Percentiles rank a stretch among this genome's conserved stretches.
phyloP scores from a whole-genome alignment of 2,113 vertebrate genomes.

The Chrysochloris asiatica region DNA sequence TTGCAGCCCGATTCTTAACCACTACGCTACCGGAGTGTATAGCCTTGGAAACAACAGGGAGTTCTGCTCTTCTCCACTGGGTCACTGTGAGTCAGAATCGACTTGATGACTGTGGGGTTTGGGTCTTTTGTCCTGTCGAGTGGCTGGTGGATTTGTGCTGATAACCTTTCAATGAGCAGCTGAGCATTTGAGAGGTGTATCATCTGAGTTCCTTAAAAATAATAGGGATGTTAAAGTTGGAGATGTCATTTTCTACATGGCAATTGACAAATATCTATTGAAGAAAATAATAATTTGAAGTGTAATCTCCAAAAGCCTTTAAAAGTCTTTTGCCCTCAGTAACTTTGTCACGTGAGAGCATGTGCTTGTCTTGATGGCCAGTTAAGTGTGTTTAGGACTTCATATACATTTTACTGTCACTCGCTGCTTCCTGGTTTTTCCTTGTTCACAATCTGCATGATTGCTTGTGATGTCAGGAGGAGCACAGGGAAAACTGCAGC shows the following conservation, averaged over 20 bases:
- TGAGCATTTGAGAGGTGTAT: too few relatives aligned
- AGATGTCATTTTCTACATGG: background rate
- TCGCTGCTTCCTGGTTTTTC: background rate
- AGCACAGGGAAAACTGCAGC: rapidly evolving
- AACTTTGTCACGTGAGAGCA: background rate
- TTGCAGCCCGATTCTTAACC: too few relatives aligned
- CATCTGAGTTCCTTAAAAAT: background rate
- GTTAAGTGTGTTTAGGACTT: constrained; percentile 19
- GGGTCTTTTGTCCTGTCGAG: background rate
- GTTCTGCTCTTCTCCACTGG: too few relatives aligned
- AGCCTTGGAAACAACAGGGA: too few relatives aligned
- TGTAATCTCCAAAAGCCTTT: background rate
- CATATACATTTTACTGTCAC: background rate
- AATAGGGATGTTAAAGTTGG: background rate
- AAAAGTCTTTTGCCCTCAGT: background rate
- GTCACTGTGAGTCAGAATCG: too few relatives aligned
- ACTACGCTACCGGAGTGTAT: too few relatives aligned
- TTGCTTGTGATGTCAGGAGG: too few relatives aligned
- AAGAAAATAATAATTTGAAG: background rate
- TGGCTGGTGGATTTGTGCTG: background rate
- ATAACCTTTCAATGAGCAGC: background rate
- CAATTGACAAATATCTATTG: background rate
- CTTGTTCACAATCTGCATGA: background rate
- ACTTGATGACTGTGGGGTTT: too few relatives aligned
- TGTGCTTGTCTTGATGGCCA: background rate